Evolutionary conservation across 2,888 invertebrate genomes (phyloP), one percentile per base, ranked within the genome.

Genomic region (Latheticus oryzae): DNA sequence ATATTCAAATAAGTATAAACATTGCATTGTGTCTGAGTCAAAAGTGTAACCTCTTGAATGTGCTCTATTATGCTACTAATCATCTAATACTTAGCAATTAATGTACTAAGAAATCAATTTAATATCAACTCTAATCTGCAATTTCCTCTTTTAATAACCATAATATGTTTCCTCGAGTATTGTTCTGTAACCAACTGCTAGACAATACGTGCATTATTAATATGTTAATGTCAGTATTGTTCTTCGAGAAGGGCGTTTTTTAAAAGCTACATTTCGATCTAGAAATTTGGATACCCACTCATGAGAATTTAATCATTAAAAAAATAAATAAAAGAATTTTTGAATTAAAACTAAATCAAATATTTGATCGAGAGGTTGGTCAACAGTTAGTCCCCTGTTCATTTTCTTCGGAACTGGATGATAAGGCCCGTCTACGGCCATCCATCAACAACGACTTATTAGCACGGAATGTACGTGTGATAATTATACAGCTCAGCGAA

Each of bases 391-490:
- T n/a, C 45, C 19, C 13, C 45, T 37, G 33, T 45, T 30, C 19
- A 33, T 37, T 37, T 37, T 11, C 15, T 23, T 42, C 23, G 33
- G 28, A 48, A 37, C 32, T 24, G 30, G 47, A 47, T 58, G 50
- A 54, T 58, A 58, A 54, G 56, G 53, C 51, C 50, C 51, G 57
- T 60, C 52, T 28, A 35, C 56, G 64, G 58, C 68, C 60, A 70
- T 72, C 69, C 69, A 72, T 72, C 72, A 72, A 72, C 57, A 66
- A 63, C 67, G 69, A 67, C 68, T 70, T 70, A 73, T 72, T 73
- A 73, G 69, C 69, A 66, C 67, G 70, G 72, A 73, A 72, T 72
- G 70, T 66, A 66, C 67, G 72, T 71, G 73, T 72, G 70, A 73
- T 73, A 73, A 73, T 73, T 73, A 73, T 67, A 73, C 62, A 40